These are phyloP conservation scores for Momotus momota DNA, from an alignment of 2,797 vertebrate species.

Conservation along the genomic window DNA sequence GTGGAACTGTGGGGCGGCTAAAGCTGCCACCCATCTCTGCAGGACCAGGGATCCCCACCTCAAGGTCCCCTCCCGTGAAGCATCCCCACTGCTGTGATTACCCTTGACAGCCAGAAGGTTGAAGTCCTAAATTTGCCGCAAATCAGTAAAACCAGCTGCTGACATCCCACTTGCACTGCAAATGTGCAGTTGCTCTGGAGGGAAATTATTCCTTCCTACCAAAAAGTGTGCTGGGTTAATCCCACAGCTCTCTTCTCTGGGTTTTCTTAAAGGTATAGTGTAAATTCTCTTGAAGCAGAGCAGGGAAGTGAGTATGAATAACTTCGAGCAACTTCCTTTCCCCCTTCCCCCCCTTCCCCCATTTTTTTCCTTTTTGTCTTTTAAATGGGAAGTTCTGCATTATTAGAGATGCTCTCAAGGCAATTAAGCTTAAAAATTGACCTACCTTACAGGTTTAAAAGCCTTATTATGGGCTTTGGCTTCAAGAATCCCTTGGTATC, in stretches of 20 bases:
- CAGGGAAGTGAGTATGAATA: neutral
- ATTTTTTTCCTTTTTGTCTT: neutral
- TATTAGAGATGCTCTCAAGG: conserved; percentile 2
- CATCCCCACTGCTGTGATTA: neutral
- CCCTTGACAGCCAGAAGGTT: rapidly evolving
- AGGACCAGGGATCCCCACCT: neutral
- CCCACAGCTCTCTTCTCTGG: neutral
- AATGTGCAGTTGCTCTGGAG: neutral
- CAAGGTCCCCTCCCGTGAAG: rapidly evolving
- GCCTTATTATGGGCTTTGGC: conserved; percentile 33
- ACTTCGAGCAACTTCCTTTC: neutral
- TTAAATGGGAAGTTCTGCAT: neutral
- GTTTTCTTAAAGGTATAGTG: neutral
- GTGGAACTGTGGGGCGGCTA: rapidly evolving
- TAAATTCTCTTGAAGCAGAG: neutral
- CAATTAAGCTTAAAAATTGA: conserved; percentile 52
- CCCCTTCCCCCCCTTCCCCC: neutral
- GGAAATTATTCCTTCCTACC: neutral
- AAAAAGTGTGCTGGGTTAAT: neutral
- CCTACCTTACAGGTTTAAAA: conserved; percentile 37
- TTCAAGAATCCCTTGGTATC: conserved; percentile 14
- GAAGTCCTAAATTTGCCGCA: neutral
- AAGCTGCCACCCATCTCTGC: neutral
- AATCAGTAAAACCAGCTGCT: neutral
- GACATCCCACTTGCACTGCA: neutral